Conservation (phyloP, 2,113 vertebrate genomes). For the Manacus vitellinus region DNA sequence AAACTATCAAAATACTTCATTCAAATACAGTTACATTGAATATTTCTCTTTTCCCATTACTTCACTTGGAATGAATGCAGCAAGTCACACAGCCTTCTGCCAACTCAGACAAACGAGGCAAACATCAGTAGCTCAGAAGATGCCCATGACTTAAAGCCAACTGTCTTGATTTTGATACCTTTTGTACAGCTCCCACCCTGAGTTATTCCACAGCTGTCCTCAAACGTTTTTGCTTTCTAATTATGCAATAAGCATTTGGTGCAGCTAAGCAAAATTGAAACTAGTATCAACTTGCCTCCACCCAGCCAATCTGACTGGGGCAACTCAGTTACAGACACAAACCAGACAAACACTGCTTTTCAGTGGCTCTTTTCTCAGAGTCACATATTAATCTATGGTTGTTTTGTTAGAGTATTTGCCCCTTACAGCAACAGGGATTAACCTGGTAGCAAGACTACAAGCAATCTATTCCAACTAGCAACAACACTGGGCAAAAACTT, state of each 20-base stretch:
- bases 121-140: background rate
- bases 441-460: background rate
- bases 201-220: background rate
- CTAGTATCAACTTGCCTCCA: background rate
- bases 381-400: background rate
- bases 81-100: background rate
- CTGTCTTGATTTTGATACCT: background rate
- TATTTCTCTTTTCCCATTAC: background rate
- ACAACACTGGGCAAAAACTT: background rate
- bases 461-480: background rate
- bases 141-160: background rate
- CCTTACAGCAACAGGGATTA: background rate
- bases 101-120: background rate
- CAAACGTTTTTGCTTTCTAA: background rate
- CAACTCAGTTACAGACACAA: background rate
- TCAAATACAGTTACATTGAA: background rate
- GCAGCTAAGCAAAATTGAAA: background rate
- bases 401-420: background rate
- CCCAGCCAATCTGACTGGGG: background rate
- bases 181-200: background rate
- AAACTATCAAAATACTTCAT: background rate
- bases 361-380: background rate
- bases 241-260: background rate
- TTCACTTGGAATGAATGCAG: background rate
- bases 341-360: background rate